Conservation (phyloP, 2,888 invertebrate species). For the Eupithecia subumbrata region DNA sequence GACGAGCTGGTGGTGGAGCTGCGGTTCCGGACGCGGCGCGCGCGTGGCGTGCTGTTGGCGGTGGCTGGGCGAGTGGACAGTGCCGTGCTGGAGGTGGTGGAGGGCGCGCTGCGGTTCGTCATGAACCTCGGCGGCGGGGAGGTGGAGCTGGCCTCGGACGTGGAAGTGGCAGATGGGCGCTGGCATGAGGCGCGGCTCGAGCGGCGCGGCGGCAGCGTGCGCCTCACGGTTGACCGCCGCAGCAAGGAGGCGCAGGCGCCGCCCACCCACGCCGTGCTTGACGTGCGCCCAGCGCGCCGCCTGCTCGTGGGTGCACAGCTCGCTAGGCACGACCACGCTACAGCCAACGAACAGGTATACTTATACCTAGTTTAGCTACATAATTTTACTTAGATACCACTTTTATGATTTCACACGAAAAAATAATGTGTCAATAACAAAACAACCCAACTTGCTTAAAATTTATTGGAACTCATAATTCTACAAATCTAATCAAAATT, state of each 20-base stretch:
- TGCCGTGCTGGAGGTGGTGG: constrained; percentile 92
- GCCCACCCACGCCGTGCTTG: constrained; percentile 92
- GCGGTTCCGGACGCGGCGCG: constrained; percentile 91
- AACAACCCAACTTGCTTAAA: background rate
- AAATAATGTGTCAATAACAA: background rate
- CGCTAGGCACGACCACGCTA: constrained; percentile 88
- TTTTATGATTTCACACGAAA: background rate
- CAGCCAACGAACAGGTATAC: constrained; percentile 76
- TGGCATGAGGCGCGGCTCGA: constrained; percentile 93
- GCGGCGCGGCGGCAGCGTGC: constrained; percentile 91
- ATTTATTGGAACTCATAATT: background rate
- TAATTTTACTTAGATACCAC: background rate
- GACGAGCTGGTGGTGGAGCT: constrained; percentile 91
- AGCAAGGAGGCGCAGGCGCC: constrained; percentile 87
- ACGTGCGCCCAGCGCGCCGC: constrained; percentile 90
- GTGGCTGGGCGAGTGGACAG: constrained; percentile 95
- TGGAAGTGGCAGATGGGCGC: constrained; percentile 71
- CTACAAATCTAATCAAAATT: too few species aligned
- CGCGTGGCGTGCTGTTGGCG: constrained; percentile 92
- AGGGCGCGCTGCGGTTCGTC: constrained; percentile 94
- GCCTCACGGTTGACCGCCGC: constrained; percentile 91
- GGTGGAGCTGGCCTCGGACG: constrained; percentile 89
- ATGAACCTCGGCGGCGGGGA: constrained; percentile 97
- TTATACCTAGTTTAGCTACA: constrained; percentile 34
- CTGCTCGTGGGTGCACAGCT: constrained; percentile 94